Percentiles rank a stretch among this genome's conserved stretches.
Evolutionary conservation across 2,888 invertebrate species (phyloP).

Genomic region (Protodeltote pygarga): DNA sequence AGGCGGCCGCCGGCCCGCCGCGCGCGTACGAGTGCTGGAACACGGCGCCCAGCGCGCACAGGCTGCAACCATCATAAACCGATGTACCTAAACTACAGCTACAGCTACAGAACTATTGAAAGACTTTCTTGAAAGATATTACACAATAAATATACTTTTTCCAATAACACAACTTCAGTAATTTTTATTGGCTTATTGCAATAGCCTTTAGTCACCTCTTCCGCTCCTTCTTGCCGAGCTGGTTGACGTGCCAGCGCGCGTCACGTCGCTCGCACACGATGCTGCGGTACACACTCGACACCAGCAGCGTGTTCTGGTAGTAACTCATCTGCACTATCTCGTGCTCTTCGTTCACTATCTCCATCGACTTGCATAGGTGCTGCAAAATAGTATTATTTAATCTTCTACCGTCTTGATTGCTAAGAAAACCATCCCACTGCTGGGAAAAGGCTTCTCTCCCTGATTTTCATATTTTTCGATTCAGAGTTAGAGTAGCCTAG

Average conservation of each 20-base stretch:
- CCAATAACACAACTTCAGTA: too few relatives aligned
- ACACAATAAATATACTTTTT: too few relatives aligned
- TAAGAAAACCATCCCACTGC: too few relatives aligned
- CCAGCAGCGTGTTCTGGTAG: conserved; percentile 90
- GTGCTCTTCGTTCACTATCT: conserved; percentile 94
- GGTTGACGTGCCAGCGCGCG: conserved; percentile 89
- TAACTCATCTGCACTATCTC: conserved; percentile 95
- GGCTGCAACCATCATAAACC: conserved; percentile 55
- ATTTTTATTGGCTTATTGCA: too few relatives aligned
- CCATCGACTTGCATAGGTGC: conserved; percentile 94
- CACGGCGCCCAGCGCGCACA: conserved; percentile 81
- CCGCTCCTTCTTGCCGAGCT: conserved; percentile 95
- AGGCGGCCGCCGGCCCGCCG: conserved; percentile 88
- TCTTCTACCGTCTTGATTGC: too few relatives aligned
- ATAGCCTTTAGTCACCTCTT: too few relatives aligned
- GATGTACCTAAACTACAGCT: too few relatives aligned
- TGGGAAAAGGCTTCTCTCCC: too few relatives aligned
- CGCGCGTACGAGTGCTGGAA: conserved; percentile 85
- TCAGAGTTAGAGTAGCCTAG: too few relatives aligned
- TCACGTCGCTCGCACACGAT: conserved; percentile 91
- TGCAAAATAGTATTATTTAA: conserved; percentile 59
- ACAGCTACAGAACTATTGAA: too few relatives aligned
- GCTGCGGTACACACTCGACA: conserved; percentile 94
- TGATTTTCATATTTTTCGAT: too few relatives aligned
- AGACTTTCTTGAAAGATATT: too few relatives aligned